Conservation (phyloP, 2,797 vertebrate species). For the Phataginus tetradactyla region DNA sequence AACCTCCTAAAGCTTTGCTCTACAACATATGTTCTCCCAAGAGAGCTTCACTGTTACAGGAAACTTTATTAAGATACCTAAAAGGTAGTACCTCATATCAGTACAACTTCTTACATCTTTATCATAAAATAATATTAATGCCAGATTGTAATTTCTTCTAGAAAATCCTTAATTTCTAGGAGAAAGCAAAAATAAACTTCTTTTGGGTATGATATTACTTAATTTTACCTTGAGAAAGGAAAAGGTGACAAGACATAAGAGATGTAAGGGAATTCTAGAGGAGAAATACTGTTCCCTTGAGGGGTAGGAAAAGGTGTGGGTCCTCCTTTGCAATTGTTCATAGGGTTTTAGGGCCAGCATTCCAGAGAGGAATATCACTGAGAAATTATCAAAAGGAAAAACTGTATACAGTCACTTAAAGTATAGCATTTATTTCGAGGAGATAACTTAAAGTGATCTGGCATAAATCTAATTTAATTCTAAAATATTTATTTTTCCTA, state of each 20-base stretch:
- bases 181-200: background rate
- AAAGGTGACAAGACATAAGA: background rate
- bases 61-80: background rate
- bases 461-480: background rate
- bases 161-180: background rate
- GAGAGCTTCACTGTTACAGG: background rate
- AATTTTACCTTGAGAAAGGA: background rate
- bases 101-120: background rate
- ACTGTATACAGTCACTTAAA: background rate
- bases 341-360: background rate
- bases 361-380: background rate
- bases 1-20: background rate
- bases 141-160: background rate
- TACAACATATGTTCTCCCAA: background rate
- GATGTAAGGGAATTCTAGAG: background rate
- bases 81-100: background rate
- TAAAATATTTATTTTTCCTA: background rate
- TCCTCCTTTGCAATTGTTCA: background rate
- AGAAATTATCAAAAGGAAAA: background rate
- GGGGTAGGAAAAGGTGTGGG: background rate
- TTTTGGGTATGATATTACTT: background rate
- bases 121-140: background rate
- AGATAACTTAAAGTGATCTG: background rate
- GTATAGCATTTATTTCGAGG: background rate
- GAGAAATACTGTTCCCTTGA: background rate